A percentile compares a stretch with the other conserved stretches of the same genome.
Conservation (phyloP, 2,888 invertebrate species). For the Liodrosophila aerea region DNA sequence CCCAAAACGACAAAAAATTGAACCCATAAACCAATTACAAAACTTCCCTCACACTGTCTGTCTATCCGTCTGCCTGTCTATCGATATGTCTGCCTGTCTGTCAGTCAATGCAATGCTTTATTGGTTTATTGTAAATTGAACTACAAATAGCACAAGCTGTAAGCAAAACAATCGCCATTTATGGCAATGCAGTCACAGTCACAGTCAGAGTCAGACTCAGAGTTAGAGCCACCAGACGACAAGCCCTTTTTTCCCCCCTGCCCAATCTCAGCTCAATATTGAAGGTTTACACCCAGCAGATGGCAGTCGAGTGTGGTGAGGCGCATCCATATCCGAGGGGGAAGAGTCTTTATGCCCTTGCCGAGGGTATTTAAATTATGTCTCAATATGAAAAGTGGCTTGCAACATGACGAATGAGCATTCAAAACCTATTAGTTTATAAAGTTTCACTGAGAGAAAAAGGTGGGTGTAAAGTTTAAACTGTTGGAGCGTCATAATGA, state of each 20-base stretch:
- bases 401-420: too few relatives aligned
- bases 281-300: conserved; percentile 61
- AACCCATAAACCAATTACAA: conserved; percentile 69
- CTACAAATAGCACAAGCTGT: conserved; percentile 50
- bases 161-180: conserved; percentile 47
- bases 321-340: conserved; percentile 45
- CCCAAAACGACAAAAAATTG: conserved; percentile 36
- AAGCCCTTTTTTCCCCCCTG: conserved; percentile 59
- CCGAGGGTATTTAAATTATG: conserved; percentile 8
- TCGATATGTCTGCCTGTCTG: conserved; percentile 12
- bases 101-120: conserved; percentile 52
- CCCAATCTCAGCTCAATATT: conserved; percentile 23
- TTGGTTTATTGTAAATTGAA: conserved; percentile 64
- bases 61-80: conserved; percentile 6
- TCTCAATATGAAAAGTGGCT: background rate
- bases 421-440: too few relatives aligned
- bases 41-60: conserved; percentile 41
- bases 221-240: conserved; percentile 45
- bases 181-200: conserved; percentile 53
- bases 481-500: too few relatives aligned
- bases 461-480: too few relatives aligned
- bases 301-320: conserved; percentile 62
- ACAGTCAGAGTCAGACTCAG: background rate
- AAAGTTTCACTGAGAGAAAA: too few relatives aligned
- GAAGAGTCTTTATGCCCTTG: conserved; percentile 32